A percentile compares a stretch with the other conserved stretches of the same genome.
Evolutionary conservation across 2,113 vertebrate genomes (phyloP).

Genomic region (Campylorhamphus procurvoides): DNA sequence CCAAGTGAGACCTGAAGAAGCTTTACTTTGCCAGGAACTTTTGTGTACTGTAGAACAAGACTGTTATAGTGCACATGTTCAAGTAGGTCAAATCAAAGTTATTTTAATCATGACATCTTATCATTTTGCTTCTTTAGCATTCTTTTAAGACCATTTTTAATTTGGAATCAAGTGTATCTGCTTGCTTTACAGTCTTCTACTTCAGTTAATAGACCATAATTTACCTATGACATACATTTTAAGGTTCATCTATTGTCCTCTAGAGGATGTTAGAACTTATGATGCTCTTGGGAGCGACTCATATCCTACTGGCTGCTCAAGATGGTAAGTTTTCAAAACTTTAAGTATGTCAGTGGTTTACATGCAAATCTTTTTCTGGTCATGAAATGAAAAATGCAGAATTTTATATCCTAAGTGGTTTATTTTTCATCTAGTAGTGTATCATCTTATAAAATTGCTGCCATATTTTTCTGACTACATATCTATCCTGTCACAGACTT

Average conservation of each 20-base stretch:
- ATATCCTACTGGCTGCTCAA: not conserved
- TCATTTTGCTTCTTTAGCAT: not conserved
- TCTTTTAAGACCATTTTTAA: not conserved
- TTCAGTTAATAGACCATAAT: not conserved
- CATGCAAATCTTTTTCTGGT: not conserved
- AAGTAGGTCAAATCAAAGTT: not conserved
- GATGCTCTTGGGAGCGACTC: not conserved
- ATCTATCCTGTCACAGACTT: not conserved
- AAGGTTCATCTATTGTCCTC: not conserved
- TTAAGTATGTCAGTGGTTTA: not conserved
- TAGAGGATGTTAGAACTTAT: not conserved
- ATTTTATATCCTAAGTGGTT: not conserved
- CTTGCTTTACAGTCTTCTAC: not conserved
- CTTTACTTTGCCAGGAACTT: conserved; percentile 9
- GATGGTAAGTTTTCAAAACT: not conserved
- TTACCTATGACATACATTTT: not conserved
- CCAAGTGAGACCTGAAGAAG: not conserved
- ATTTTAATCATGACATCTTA: not conserved
- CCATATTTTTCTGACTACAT: not conserved
- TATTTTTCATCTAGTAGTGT: not conserved
- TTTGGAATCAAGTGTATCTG: not conserved
- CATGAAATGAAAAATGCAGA: not conserved
- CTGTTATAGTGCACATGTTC: not conserved
- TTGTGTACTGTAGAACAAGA: not conserved
- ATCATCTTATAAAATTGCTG: not conserved